A percentile compares a stretch with the other conserved stretches of the same genome.
phyloP scores from a whole-genome alignment of 2,797 vertebrate species.

The Pantherophis vulpinus region DNA sequence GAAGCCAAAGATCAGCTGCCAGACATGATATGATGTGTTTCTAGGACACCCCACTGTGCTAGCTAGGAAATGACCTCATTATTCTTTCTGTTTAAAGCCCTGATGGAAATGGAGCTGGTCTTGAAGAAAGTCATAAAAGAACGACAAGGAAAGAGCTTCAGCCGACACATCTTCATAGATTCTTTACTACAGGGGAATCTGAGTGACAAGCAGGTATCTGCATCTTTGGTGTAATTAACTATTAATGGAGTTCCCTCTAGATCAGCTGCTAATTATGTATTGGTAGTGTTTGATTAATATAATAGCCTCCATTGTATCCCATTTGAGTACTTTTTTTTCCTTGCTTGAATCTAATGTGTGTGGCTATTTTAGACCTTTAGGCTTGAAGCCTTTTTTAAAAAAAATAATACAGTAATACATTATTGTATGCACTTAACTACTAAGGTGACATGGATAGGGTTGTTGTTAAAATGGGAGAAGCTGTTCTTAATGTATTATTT shows the following conservation, averaged over 20 bases:
- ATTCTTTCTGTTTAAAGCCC: slow-evolving; percentile 73
- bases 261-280: slow-evolving; percentile 25
- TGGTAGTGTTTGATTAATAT: slow-evolving; percentile 36
- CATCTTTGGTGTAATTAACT: slow-evolving; percentile 24
- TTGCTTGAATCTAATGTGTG: background rate
- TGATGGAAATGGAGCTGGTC: slow-evolving; percentile 85
- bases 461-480: background rate
- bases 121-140: slow-evolving; percentile 85
- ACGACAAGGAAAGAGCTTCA: slow-evolving; percentile 75
- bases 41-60: background rate
- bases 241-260: slow-evolving; percentile 12
- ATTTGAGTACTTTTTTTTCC: slow-evolving; percentile 25
- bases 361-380: background rate
- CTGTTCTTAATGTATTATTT: background rate
- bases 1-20: too few species aligned
- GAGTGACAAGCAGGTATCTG: slow-evolving; percentile 87
- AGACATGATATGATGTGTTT: background rate
- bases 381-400: slow-evolving; percentile 1
- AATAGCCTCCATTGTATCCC: slow-evolving; percentile 22
- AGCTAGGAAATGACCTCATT: slow-evolving; percentile 44
- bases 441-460: background rate
- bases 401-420: background rate
- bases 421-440: background rate
- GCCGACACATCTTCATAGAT: slow-evolving; percentile 81
- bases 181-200: slow-evolving; percentile 83